These are phyloP conservation scores for Sciaenops ocellatus DNA, from an alignment of 2,797 vertebrate genomes.

Conservation along the genomic window DNA sequence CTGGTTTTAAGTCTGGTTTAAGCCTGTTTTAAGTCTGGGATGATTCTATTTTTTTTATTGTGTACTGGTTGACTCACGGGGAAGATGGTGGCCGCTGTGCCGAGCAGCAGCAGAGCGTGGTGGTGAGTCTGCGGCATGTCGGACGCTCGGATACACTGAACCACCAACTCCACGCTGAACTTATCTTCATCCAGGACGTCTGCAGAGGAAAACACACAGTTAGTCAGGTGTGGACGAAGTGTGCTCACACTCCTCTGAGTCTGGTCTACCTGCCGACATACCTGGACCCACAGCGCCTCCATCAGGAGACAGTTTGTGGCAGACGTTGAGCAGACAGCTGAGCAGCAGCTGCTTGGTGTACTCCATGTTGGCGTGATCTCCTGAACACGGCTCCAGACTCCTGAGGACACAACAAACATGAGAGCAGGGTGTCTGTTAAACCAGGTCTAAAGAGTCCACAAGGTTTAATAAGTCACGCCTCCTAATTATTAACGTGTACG, in stretches of 20 bases:
- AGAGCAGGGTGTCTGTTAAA: too few species aligned
- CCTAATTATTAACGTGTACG: too few species aligned
- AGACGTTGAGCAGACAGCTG: slow-evolving; percentile 91
- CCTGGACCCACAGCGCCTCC: slow-evolving; percentile 84
- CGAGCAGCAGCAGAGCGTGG: slow-evolving; percentile 94
- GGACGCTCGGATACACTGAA: slow-evolving; percentile 93
- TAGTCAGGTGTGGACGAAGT: background rate
- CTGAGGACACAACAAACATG: slow-evolving; percentile 70
- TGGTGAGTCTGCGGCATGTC: slow-evolving; percentile 97
- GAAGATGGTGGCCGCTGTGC: slow-evolving; percentile 91
- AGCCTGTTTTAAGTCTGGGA: too few species aligned
- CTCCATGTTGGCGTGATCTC: slow-evolving; percentile 87
- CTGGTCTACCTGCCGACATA: slow-evolving; percentile 43
- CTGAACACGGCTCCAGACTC: slow-evolving; percentile 84
- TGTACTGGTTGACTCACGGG: slow-evolving; percentile 86
- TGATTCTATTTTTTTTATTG: too few species aligned
- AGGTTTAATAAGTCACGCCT: too few species aligned
- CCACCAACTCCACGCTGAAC: slow-evolving; percentile 96
- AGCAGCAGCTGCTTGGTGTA: slow-evolving; percentile 97
- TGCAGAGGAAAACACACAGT: slow-evolving; percentile 44
- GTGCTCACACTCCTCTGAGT: background rate
- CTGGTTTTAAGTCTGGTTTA: too few species aligned
- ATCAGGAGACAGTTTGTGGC: slow-evolving; percentile 88
- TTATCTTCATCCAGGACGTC: slow-evolving; percentile 93
- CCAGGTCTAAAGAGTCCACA: too few species aligned